Evolutionary conservation across 1,140 invertebrate genomes (phyloP).

Genomic region (Asobara japonica): DNA sequence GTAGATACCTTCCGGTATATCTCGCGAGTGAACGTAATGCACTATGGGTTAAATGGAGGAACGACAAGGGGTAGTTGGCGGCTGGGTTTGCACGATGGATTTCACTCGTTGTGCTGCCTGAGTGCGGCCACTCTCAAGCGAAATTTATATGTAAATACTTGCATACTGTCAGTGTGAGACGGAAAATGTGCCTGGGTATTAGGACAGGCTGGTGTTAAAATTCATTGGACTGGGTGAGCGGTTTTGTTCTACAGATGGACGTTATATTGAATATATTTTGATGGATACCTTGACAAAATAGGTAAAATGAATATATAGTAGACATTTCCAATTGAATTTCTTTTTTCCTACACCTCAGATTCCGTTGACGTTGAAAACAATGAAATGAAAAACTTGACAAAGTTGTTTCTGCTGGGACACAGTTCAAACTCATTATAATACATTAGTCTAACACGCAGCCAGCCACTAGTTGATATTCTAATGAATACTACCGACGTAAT

Average conservation of each 20-base stretch:
- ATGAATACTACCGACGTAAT: neutral
- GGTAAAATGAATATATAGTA: too few relatives aligned
- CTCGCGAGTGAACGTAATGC: neutral
- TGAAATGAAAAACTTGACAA: too few relatives aligned
- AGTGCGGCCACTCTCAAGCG: neutral
- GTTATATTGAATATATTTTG: too few relatives aligned
- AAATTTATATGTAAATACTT: constrained; percentile 14
- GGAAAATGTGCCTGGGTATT: neutral
- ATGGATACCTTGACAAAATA: too few relatives aligned
- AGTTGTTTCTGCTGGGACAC: too few relatives aligned
- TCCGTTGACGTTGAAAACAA: too few relatives aligned
- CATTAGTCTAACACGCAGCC: too few relatives aligned
- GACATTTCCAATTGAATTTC: too few relatives aligned
- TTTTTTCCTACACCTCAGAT: too few relatives aligned
- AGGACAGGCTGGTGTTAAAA: neutral
- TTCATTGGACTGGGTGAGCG: neutral
- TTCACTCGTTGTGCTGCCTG: neutral
- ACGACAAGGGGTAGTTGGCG: constrained; percentile 3
- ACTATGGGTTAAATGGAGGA: constrained; percentile 2
- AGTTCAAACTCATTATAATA: too few relatives aligned
- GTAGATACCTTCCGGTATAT: constrained; percentile 13
- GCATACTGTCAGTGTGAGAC: neutral
- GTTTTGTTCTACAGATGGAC: neutral
- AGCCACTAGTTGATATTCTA: too few relatives aligned
- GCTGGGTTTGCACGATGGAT: neutral